Percentiles rank a stretch among this genome's conserved stretches.
Conservation (phyloP, 2,888 invertebrate species). For the Dysmachus trigonus region DNA sequence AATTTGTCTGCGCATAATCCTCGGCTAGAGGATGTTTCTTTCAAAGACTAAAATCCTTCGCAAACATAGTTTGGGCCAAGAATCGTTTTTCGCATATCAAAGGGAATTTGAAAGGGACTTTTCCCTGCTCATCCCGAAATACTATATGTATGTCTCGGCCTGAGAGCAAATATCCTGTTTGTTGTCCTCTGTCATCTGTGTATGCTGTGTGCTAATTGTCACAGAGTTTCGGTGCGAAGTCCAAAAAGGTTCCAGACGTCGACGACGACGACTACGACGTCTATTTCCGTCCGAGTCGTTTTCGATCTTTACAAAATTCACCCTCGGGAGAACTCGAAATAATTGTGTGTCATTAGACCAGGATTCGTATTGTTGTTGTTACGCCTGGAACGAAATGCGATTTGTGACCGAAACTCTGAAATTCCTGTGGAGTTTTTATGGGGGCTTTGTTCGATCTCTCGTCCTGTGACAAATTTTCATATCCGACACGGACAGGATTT, state of each 20-base stretch:
- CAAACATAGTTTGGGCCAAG: slow-evolving; percentile 27
- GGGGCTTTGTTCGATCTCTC: neutral
- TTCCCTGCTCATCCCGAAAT: neutral
- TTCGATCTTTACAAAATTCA: slow-evolving; percentile 9
- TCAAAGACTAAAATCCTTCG: slow-evolving; percentile 13
- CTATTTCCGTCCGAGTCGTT: neutral
- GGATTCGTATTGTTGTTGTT: neutral
- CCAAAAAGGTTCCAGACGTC: neutral
- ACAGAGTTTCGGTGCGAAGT: neutral
- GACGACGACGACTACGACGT: neutral
- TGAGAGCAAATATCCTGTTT: slow-evolving; percentile 37
- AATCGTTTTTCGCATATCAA: slow-evolving; percentile 29
- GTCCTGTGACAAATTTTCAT: slow-evolving; percentile 36
- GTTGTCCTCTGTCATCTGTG: slow-evolving; percentile 30
- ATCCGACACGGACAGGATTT: slow-evolving; percentile 27
- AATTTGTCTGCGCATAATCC: slow-evolving; percentile 31
- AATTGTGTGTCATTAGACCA: slow-evolving; percentile 25
- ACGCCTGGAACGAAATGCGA: neutral
- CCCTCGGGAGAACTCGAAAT: slow-evolving; percentile 1
- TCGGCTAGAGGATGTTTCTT: neutral
- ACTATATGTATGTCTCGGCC: no score
- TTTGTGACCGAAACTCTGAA: neutral
- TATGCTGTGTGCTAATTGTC: slow-evolving; percentile 30
- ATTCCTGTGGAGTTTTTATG: slow-evolving; percentile 26
- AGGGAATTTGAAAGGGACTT: slow-evolving; percentile 17